Evolutionary conservation across 2,113 vertebrate genomes (phyloP).

Genomic region (Cranoglanis bouderius): DNA sequence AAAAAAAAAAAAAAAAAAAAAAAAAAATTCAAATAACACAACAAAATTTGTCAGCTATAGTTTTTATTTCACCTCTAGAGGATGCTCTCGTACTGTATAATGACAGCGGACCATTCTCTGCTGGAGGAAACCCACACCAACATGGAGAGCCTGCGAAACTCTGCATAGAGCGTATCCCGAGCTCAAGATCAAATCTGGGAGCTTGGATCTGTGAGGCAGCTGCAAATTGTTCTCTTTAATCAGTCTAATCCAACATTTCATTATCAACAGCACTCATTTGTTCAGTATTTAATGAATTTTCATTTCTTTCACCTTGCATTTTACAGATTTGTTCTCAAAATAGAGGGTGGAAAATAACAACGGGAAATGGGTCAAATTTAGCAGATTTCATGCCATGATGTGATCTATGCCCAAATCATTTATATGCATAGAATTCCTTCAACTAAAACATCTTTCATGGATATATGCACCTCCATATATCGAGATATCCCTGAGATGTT

Average conservation of each 20-base stretch:
- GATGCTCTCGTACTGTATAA: too few relatives aligned
- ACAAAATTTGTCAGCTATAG: too few relatives aligned
- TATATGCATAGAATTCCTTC: not conserved
- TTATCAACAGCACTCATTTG: not conserved
- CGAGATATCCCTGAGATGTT: not conserved
- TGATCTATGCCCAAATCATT: not conserved
- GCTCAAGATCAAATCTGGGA: not conserved
- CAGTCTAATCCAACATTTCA: not conserved
- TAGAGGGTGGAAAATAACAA: not conserved
- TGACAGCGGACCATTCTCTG: too few relatives aligned
- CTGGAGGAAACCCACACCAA: not conserved
- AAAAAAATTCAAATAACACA: too few relatives aligned
- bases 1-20: too few relatives aligned
- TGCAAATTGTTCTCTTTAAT: not conserved
- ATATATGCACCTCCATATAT: not conserved
- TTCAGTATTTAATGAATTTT: not conserved
- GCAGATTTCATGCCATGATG: not conserved
- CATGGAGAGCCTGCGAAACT: not conserved
- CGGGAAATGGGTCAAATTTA: not conserved
- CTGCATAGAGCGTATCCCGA: not conserved
- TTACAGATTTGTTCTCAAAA: not conserved
- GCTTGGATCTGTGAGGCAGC: not conserved
- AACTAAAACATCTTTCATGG: not conserved
- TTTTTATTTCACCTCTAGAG: too few relatives aligned
- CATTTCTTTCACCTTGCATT: not conserved